Percentiles rank a stretch among this genome's conserved stretches.
These are phyloP conservation scores for Leucania comma DNA, from an alignment of 2,888 invertebrate genomes.

Conservation along the genomic window DNA sequence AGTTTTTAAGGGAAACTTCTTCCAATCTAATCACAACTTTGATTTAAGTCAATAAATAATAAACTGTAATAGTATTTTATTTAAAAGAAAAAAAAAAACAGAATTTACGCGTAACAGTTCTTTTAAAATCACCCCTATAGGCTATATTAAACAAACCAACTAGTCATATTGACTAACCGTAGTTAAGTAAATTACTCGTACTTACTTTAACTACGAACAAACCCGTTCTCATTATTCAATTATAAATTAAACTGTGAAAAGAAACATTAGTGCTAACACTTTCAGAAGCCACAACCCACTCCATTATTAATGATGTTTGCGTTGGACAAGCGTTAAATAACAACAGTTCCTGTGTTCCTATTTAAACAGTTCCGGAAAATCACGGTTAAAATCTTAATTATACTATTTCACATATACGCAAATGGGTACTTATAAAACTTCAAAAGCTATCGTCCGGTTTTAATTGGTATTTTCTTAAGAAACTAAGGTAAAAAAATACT, in stretches of 20 bases:
- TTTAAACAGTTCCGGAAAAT: conserved; percentile 5
- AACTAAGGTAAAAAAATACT: no score
- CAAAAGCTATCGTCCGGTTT: background rate
- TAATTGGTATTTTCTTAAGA: no score
- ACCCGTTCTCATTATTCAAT: conserved; percentile 15
- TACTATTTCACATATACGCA: background rate
- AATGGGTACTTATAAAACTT: background rate
- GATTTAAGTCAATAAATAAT: background rate
- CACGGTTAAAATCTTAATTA: background rate
- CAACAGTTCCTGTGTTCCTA: conserved; percentile 4
- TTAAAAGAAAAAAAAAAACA: no score
- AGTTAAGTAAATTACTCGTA: conserved; percentile 5
- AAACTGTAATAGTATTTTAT: background rate
- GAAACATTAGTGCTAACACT: conserved; percentile 39
- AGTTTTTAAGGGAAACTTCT: background rate
- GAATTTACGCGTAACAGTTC: no score
- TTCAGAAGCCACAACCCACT: conserved; percentile 30
- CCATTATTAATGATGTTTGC: conserved; percentile 41
- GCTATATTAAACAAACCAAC: background rate
- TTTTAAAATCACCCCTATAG: background rate
- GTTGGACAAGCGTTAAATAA: conserved; percentile 28
- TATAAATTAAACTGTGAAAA: conserved; percentile 20
- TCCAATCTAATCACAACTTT: background rate
- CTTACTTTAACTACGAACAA: background rate
- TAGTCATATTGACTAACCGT: no score